A percentile compares a stretch with the other conserved stretches of the same genome.
Conservation (phyloP, 2,797 vertebrate species). For the Cirrhinus mrigala region DNA sequence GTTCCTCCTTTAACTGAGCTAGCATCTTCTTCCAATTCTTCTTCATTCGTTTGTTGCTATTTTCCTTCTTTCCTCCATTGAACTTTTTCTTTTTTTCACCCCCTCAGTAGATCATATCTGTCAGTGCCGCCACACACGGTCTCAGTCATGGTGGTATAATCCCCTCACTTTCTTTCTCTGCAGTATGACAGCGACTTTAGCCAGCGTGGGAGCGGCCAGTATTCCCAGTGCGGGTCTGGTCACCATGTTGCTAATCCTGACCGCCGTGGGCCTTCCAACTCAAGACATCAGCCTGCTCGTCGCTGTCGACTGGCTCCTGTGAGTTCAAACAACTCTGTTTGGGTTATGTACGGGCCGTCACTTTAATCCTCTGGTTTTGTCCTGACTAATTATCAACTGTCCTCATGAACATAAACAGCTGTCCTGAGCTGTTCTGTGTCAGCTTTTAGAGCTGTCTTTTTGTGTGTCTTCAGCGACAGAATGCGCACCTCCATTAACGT, state of each 20-base stretch:
- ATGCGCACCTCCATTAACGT: slow-evolving; percentile 88
- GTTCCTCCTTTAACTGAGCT: slow-evolving; percentile 1
- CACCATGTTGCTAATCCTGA: slow-evolving; percentile 87
- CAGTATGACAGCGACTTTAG: slow-evolving; percentile 87
- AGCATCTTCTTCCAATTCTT: background rate
- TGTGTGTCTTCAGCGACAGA: slow-evolving; percentile 78
- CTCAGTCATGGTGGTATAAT: background rate
- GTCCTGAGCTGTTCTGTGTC: slow-evolving; percentile 2
- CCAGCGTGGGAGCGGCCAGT: slow-evolving; percentile 86
- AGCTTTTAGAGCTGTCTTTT: slow-evolving; percentile 41
- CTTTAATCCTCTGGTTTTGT: background rate
- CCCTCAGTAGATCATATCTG: background rate
- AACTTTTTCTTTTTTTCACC: background rate
- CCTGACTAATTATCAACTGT: slow-evolving; percentile 16
- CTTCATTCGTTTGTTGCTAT: background rate
- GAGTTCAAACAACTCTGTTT: slow-evolving; percentile 67
- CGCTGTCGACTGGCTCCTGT: slow-evolving; percentile 88
- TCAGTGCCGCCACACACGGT: background rate
- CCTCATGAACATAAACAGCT: slow-evolving; percentile 7
- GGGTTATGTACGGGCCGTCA: background rate
- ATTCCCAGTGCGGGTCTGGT: slow-evolving; percentile 88
- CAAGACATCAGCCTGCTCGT: slow-evolving; percentile 85
- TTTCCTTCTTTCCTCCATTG: background rate
- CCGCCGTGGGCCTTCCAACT: slow-evolving; percentile 80
- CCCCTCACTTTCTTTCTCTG: background rate